Conservation (phyloP, 2,888 invertebrate genomes). For the Gortyna flavago region DNA sequence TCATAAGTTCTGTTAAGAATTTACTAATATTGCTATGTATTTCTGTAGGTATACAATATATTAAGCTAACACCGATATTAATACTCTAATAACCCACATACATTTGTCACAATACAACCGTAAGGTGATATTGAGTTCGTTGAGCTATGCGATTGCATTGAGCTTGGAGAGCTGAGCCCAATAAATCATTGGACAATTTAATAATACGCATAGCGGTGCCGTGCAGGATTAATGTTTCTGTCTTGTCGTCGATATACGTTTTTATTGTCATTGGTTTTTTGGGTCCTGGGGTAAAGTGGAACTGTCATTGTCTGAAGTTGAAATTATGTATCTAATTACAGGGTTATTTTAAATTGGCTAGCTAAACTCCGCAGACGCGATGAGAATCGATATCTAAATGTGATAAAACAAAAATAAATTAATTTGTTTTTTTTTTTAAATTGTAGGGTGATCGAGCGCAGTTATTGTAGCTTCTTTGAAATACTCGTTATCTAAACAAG, state of each 20-base stretch:
- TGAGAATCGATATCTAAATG: too few species aligned
- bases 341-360: too few species aligned
- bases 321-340: not conserved
- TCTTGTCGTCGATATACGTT: slow-evolving; percentile 47
- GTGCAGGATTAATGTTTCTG: slow-evolving; percentile 49
- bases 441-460: too few species aligned
- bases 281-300: not conserved
- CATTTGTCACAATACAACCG: slow-evolving; percentile 53
- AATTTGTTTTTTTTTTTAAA: too few species aligned
- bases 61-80: slow-evolving; percentile 1
- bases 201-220: slow-evolving; percentile 59
- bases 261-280: slow-evolving; percentile 35
- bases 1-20: too few species aligned
- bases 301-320: not conserved
- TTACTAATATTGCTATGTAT: not conserved
- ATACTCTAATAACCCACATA: slow-evolving; percentile 38
- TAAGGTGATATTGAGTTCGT: slow-evolving; percentile 21
- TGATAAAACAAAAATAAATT: too few species aligned
- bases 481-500: too few species aligned
- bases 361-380: too few species aligned
- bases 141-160: slow-evolving; percentile 42
- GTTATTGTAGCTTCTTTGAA: too few species aligned
- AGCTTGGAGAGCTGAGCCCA: slow-evolving; percentile 13
- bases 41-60: not conserved
- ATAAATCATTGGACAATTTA: slow-evolving; percentile 66